A percentile compares a stretch with the other conserved stretches of the same genome.
phyloP scores from a whole-genome alignment of 2,113 vertebrate species.

The Tichodroma muraria region DNA sequence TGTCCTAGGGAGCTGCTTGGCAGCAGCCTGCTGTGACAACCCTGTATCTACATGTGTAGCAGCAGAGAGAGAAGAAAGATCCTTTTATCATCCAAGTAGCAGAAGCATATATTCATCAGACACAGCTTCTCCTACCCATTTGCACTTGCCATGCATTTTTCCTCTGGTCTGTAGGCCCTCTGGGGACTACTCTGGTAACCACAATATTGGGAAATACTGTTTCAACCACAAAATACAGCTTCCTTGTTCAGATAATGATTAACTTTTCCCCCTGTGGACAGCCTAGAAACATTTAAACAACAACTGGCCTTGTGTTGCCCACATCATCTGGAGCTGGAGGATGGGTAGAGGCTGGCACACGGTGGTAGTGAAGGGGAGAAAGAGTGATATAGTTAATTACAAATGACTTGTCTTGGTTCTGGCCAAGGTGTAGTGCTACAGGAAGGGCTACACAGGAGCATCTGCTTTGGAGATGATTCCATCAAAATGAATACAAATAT shows the following conservation, averaged over 20 bases:
- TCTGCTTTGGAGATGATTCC: background rate
- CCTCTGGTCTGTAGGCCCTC: background rate
- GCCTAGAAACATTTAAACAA: background rate
- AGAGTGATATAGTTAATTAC: background rate
- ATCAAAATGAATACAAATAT: background rate
- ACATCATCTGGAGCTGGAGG: background rate
- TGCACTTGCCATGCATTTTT: background rate
- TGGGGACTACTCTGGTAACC: background rate
- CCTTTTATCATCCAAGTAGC: background rate
- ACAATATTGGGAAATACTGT: conserved; percentile 4
- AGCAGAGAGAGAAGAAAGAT: background rate
- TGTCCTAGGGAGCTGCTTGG: background rate
- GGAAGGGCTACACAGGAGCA: background rate
- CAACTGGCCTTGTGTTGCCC: background rate
- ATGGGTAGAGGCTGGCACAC: background rate
- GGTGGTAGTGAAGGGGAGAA: background rate
- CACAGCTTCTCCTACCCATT: background rate
- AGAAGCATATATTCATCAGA: background rate
- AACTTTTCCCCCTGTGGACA: background rate
- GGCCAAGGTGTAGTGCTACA: background rate
- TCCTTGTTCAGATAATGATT: conserved; percentile 2
- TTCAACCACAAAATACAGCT: conserved; percentile 1
- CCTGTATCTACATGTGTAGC: background rate
- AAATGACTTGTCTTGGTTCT: background rate
- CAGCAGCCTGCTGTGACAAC: background rate